Percentiles rank a stretch among this genome's conserved stretches.
These are phyloP conservation scores for Tetragnatha versicolor DNA, from an alignment of 1,140 invertebrate genomes.

Conservation along the genomic window DNA sequence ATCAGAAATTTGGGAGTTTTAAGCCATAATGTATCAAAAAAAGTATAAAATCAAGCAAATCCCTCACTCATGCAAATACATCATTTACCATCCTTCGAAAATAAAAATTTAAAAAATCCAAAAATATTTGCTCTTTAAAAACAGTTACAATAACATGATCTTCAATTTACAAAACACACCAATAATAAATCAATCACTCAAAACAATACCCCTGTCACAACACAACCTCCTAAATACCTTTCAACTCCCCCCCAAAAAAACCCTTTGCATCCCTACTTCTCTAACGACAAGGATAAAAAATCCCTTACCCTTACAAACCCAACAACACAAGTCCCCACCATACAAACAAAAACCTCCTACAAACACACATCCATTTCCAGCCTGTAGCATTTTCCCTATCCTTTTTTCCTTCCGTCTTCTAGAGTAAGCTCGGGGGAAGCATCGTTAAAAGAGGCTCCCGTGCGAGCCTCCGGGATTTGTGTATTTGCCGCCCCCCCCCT, in stretches of 20 bases:
- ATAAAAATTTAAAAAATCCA: too few species aligned
- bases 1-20: too few species aligned
- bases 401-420: background rate
- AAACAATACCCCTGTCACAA: background rate
- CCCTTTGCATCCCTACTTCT: background rate
- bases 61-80: too few species aligned
- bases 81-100: too few species aligned
- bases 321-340: background rate
- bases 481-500: background rate
- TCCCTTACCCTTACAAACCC: background rate
- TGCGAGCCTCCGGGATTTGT: constrained; percentile 14
- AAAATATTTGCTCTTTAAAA: too few species aligned
- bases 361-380: too few species aligned
- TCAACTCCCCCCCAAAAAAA: too few species aligned
- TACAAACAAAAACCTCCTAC: background rate
- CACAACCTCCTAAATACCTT: background rate
- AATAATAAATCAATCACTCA: background rate
- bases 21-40: too few species aligned
- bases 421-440: background rate
- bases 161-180: background rate
- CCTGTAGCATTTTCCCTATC: background rate
- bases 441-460: constrained; percentile 11
- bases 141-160: background rate
- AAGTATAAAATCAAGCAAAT: too few species aligned
- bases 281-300: background rate